phyloP scores from a whole-genome alignment of 2,113 vertebrate species.

The Polyodon spathula region DNA sequence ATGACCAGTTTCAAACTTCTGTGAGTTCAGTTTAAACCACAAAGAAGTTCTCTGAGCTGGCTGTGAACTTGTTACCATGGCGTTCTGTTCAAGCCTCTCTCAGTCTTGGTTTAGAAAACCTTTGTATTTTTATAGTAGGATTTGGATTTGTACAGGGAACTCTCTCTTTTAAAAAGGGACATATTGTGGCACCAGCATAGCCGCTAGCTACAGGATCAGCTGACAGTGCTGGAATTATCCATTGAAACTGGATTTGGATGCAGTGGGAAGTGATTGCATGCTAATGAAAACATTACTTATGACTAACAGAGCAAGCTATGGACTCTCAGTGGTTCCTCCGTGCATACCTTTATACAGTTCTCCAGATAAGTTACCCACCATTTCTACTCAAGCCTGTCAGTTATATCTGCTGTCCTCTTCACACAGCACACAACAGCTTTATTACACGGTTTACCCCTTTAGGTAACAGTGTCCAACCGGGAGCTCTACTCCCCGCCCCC shows the following conservation, averaged over 20 bases:
- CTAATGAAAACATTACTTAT: background rate
- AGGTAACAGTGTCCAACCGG: background rate
- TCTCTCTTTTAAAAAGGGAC: background rate
- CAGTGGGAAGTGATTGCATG: background rate
- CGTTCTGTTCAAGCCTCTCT: too few species aligned
- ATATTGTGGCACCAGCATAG: background rate
- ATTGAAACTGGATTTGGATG: background rate
- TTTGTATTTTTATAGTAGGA: too few species aligned
- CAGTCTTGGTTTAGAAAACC: too few species aligned
- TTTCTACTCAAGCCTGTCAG: background rate
- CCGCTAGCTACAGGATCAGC: background rate
- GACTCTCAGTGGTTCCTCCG: background rate
- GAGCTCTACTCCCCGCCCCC: background rate
- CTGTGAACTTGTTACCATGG: too few species aligned
- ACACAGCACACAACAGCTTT: background rate
- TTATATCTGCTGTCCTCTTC: background rate
- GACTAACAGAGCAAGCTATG: background rate
- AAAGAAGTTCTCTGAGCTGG: too few species aligned
- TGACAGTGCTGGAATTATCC: background rate
- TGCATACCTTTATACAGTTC: background rate
- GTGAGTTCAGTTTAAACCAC: too few species aligned
- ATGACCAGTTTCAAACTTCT: too few species aligned
- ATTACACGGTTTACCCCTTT: background rate
- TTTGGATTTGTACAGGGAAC: background rate
- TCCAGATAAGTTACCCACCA: background rate